Evolutionary conservation across 1,140 invertebrate genomes (phyloP).

Genomic region (Cataglyphis hispanica): DNA sequence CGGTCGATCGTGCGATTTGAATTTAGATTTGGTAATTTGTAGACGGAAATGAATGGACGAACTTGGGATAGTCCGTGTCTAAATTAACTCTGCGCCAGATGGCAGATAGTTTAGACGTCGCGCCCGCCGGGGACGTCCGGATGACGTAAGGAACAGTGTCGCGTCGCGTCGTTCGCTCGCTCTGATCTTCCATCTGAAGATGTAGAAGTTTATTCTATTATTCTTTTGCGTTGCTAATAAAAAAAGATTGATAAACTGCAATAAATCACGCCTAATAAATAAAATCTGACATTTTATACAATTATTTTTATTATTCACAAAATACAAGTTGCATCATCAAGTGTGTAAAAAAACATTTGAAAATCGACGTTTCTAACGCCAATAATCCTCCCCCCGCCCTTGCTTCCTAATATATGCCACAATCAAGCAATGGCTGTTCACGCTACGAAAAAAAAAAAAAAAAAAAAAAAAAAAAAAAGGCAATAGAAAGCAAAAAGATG

Average conservation of each 20-base stretch:
- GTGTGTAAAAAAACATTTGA: not conserved
- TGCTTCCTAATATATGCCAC: slow-evolving; percentile 14
- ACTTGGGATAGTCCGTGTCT: slow-evolving; percentile 66
- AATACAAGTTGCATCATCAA: slow-evolving; percentile 12
- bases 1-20: slow-evolving; percentile 80
- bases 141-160: slow-evolving; percentile 59
- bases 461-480: slow-evolving; percentile 18
- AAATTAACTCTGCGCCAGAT: slow-evolving; percentile 79
- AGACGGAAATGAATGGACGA: slow-evolving; percentile 83
- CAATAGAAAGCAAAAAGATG: slow-evolving; percentile 29
- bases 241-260: not conserved
- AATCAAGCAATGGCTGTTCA: not conserved
- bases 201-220: not conserved
- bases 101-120: slow-evolving; percentile 58
- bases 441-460: not conserved
- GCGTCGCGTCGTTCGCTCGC: not conserved
- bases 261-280: not conserved
- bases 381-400: slow-evolving; percentile 37
- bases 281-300: not conserved
- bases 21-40: slow-evolving; percentile 85
- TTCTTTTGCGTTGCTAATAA: not conserved
- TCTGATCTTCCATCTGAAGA: slow-evolving; percentile 26
- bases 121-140: slow-evolving; percentile 1
- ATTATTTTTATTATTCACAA: not conserved
- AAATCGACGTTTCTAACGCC: not conserved